These are phyloP conservation scores for Crotalus helleri DNA, from an alignment of 2,113 vertebrate genomes.

Conservation along the genomic window DNA sequence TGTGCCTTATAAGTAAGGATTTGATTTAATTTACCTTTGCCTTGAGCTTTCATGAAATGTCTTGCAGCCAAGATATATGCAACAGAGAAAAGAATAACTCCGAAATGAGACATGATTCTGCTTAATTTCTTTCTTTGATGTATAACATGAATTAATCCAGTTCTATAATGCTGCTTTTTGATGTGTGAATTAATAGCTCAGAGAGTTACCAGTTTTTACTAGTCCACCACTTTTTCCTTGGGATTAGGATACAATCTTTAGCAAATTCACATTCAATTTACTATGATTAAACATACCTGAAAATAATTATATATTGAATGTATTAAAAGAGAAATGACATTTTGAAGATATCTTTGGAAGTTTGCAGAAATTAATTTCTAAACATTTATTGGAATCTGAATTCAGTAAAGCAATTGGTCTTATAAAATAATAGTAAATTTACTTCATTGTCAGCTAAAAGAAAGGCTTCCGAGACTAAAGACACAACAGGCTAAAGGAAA, in stretches of 20 bases:
- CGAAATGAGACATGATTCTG: neutral
- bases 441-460: neutral
- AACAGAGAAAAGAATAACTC: neutral
- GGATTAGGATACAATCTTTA: neutral
- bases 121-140: neutral
- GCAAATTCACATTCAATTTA: accelerated
- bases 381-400: neutral
- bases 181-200: neutral
- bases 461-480: neutral
- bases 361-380: neutral
- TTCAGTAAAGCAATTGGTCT: neutral
- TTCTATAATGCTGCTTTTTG: neutral
- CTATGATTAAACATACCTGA: neutral
- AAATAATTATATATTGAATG: neutral
- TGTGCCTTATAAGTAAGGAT: neutral
- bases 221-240: neutral
- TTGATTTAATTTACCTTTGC: neutral
- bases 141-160: neutral
- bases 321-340: neutral
- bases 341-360: neutral
- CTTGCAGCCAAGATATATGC: neutral
- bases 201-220: neutral
- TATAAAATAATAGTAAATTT: neutral
- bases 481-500: too few species aligned
- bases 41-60: neutral